These are phyloP conservation scores for Zapus hudsonius DNA, from an alignment of 2,113 vertebrate genomes.

Conservation along the genomic window DNA sequence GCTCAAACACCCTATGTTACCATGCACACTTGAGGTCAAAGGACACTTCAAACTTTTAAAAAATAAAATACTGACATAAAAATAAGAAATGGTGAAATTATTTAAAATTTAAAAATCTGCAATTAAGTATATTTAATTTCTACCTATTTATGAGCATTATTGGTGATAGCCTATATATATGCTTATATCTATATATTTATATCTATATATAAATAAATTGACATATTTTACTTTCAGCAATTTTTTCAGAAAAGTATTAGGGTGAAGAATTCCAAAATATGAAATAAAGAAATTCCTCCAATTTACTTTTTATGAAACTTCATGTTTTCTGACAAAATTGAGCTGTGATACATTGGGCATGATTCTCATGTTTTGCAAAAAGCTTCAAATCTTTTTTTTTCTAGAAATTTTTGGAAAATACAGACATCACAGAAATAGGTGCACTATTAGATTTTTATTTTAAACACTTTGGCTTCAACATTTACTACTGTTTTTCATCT, in stretches of 20 bases:
- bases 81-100: neutral
- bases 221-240: neutral
- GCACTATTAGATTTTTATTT: neutral
- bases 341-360: neutral
- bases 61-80: neutral
- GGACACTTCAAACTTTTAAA: neutral
- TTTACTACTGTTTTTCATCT: neutral
- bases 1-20: neutral
- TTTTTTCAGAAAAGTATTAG: neutral
- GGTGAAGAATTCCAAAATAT: neutral
- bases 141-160: neutral
- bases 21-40: neutral
- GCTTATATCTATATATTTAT: neutral
- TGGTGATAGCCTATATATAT: neutral
- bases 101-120: neutral
- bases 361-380: neutral
- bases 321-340: neutral
- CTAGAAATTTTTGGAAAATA: too few species aligned
- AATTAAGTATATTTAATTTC: neutral
- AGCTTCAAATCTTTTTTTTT: neutral
- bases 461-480: neutral
- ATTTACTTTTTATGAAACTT: rapidly evolving
- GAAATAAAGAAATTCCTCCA: neutral
- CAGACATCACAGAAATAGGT: neutral
- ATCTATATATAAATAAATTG: neutral